Base-by-base conservation (phyloP, 1,140 invertebrate genomes). In the Lepidurus packardi region DNA sequence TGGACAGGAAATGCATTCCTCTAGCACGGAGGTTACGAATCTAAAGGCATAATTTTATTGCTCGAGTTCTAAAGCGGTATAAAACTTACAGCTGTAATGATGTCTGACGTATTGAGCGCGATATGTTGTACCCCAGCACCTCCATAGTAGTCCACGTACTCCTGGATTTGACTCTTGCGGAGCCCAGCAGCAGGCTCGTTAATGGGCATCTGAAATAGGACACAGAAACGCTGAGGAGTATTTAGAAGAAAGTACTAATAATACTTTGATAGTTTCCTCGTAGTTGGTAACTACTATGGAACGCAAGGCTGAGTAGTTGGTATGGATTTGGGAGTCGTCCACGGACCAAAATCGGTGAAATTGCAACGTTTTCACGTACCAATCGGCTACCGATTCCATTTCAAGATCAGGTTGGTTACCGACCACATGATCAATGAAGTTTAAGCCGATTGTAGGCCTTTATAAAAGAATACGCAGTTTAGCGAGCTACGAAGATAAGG, bases 341-440 rank as follows among this genome's bases (percentile, higher is more conserved):
- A 99, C 95, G 5, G 97, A 99, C 98, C 98, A 99, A 85, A 99
- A 99, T 83, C 98, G 91, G 86, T 99, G 98, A 84, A 99, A 99
- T 85, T 93, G 91, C 53, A 99, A 86, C 81, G 91, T 92, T 73
- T 92, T 90, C 84, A 98, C 96, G 83, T 85, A 91, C 96, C 96
- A 98, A 82, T 94, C 89, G 0, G 92, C 94, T 0, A 91, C 91
- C 76, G 89, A 85, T 84, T 95, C 93, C 97, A 99, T 98, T 81
- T 91, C 85, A 74, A 91, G 85, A 83, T 98, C 94, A 0, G 96
- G 95, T 85, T 99, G 96, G 86, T 99, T 99, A 8, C 96, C 96
- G 34, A 99, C 98, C 73, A 98, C 92, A 84, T 99, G 98, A 85
- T 99, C 98, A 53, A 99, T 91, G 83, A 98, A 97, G 82, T 95